phyloP scores from a whole-genome alignment of 2,888 invertebrate genomes.

The Hypomecis punctinalis region DNA sequence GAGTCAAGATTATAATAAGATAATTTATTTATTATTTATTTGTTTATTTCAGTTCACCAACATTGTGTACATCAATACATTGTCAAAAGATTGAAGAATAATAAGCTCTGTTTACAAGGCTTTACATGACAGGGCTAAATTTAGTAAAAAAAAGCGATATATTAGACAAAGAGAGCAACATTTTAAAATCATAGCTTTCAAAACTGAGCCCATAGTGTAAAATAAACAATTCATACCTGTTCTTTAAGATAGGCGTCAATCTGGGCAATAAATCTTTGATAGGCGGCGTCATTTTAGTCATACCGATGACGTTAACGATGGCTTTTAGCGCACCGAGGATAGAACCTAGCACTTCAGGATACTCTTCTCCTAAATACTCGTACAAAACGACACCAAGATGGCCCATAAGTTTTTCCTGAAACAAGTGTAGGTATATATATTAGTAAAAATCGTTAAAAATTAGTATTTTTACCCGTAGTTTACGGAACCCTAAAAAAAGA shows the following conservation, averaged over 20 bases:
- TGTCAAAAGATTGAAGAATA: no score
- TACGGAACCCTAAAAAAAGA: no score
- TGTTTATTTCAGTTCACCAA: no score
- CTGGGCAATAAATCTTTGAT: conserved; percentile 99
- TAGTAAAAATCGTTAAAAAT: neutral
- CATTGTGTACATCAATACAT: no score
- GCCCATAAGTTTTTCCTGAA: conserved; percentile 98
- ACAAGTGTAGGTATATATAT: conserved; percentile 20
- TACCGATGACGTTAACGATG: conserved; percentile 99
- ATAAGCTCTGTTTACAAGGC: no score
- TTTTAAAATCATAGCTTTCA: no score
- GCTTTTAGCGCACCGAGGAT: conserved; percentile 99
- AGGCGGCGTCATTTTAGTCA: conserved; percentile 99
- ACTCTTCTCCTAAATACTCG: conserved; percentile 99
- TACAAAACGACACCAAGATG: conserved; percentile 99
- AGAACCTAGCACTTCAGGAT: conserved; percentile 99
- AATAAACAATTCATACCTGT: conserved; percentile 87
- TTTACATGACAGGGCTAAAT: no score
- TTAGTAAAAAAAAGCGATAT: no score
- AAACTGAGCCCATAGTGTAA: neutral
- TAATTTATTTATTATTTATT: no score
- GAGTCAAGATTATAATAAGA: no score
- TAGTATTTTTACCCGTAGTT: no score
- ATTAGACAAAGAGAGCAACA: no score
- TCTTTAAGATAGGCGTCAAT: conserved; percentile 98